These are phyloP conservation scores for Apostichopus leukothele DNA, from an alignment of 53 echinoderm and acorn worm genomes.

Conservation along the genomic window DNA sequence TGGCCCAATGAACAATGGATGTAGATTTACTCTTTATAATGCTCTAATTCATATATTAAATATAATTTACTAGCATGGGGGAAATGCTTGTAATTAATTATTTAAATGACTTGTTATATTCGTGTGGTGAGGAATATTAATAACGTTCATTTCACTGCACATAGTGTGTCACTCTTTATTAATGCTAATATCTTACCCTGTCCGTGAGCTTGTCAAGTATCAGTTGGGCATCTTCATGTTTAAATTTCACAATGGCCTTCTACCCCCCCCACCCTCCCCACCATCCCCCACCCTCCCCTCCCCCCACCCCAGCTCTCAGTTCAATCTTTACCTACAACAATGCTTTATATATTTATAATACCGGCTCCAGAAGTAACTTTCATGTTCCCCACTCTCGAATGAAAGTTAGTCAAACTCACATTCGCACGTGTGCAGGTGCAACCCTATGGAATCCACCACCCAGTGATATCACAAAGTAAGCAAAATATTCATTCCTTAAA, in stretches of 20 bases:
- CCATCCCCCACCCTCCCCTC: no score
- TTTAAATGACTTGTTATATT: not conserved
- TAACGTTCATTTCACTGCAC: constrained; percentile 9
- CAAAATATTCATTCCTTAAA: no score
- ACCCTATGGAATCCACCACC: no score
- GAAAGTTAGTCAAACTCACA: no score
- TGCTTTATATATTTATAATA: not conserved
- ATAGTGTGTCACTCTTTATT: not conserved
- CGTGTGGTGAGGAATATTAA: not conserved
- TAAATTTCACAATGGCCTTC: constrained; percentile 14
- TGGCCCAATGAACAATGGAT: no score
- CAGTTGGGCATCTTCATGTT: constrained; percentile 18
- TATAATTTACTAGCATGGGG: not conserved
- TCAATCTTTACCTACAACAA: constrained; percentile 6
- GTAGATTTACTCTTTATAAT: no score
- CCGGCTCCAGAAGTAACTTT: no score
- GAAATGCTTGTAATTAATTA: not conserved
- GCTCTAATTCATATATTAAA: not conserved
- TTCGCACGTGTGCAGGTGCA: no score
- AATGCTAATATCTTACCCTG: constrained; percentile 10
- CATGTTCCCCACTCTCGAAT: no score
- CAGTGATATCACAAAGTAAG: no score
- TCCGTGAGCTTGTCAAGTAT: constrained; percentile 13
- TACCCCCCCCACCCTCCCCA: not conserved
- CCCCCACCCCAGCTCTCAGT: no score